Evolutionary conservation across 2,113 vertebrate species (phyloP).

Genomic region (Chloropsis hardwickii): DNA sequence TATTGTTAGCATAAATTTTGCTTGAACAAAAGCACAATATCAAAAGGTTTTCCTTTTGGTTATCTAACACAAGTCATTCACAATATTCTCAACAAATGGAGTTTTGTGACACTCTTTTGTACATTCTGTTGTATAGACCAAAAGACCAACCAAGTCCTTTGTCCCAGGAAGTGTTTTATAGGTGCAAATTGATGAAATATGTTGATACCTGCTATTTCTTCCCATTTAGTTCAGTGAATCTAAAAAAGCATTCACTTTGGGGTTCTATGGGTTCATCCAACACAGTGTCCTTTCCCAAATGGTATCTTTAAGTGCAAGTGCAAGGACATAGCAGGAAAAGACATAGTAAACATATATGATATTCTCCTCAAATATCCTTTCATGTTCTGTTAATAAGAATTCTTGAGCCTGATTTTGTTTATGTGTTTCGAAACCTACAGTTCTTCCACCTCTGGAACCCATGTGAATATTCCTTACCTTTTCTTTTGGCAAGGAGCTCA

Average conservation of each 20-base stretch:
- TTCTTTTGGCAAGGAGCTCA: not conserved
- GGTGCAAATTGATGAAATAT: not conserved
- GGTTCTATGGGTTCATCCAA: not conserved
- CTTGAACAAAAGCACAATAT: not conserved
- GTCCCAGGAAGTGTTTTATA: not conserved
- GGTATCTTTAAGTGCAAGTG: not conserved
- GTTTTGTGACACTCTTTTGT: not conserved
- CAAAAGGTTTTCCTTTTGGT: not conserved
- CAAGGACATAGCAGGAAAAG: not conserved
- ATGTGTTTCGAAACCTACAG: not conserved
- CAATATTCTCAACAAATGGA: not conserved
- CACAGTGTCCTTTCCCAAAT: not conserved
- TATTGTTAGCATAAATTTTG: not conserved
- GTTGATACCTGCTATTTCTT: not conserved
- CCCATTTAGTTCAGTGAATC: not conserved
- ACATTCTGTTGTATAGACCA: not conserved
- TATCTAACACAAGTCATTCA: not conserved
- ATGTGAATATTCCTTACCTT: not conserved
- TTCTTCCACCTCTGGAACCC: not conserved
- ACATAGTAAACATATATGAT: not conserved
- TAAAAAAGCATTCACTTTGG: not conserved
- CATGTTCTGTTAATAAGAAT: not conserved
- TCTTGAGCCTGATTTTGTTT: not conserved
- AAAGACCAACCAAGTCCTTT: not conserved
- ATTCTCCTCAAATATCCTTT: not conserved